Percentiles rank a stretch among this genome's conserved stretches.
phyloP scores from a whole-genome alignment of 2,113 vertebrate genomes.

The Eidolon helvum region DNA sequence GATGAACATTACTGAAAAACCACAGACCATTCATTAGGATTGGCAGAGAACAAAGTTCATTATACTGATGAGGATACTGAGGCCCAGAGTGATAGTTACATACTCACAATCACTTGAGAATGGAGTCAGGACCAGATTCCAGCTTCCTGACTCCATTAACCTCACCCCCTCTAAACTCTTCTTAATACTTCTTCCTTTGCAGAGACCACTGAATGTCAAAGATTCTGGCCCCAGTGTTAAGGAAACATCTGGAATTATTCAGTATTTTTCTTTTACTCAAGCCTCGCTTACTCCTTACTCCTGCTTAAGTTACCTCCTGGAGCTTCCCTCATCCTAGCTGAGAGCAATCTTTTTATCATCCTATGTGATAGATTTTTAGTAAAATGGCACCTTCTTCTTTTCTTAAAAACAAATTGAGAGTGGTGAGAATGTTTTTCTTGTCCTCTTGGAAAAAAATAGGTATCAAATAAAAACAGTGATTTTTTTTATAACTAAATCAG shows the following conservation, averaged over 20 bases:
- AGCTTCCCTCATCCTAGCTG: not conserved
- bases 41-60: not conserved
- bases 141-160: not conserved
- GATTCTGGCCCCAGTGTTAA: not conserved
- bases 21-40: not conserved
- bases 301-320: not conserved
- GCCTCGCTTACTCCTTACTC: not conserved
- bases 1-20: not conserved
- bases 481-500: slow-evolving; percentile 67
- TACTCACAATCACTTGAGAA: not conserved
- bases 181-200: not conserved
- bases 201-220: not conserved
- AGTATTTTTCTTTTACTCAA: not conserved
- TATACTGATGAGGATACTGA: not conserved
- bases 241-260: not conserved
- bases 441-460: not conserved
- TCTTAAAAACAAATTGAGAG: slow-evolving; percentile 49
- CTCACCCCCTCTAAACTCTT: not conserved
- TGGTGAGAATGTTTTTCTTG: slow-evolving; percentile 27
- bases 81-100: not conserved
- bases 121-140: not conserved
- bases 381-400: slow-evolving; percentile 35
- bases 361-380: slow-evolving; percentile 22
- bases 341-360: not conserved
- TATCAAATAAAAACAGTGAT: slow-evolving; percentile 66